A percentile compares a stretch with the other conserved stretches of the same genome.
Conservation (phyloP, 1,140 invertebrate genomes). For the Atta cephalotes region DNA sequence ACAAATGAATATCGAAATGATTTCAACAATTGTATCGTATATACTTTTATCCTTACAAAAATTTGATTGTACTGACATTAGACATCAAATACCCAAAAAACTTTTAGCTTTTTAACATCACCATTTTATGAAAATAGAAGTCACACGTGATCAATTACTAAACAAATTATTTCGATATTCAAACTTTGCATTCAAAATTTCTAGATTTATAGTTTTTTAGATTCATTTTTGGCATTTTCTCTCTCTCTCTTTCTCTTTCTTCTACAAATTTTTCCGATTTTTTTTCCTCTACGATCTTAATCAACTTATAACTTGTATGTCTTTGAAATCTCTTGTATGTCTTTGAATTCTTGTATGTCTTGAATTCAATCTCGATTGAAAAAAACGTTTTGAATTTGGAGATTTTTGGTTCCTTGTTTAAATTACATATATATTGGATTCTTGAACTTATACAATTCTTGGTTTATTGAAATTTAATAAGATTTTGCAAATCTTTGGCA, state of each 20-base stretch:
- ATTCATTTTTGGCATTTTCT: constrained; percentile 3
- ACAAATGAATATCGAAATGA: constrained; percentile 1
- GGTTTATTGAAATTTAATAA: constrained; percentile 1
- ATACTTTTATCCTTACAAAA: constrained; percentile 1
- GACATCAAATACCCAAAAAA: neutral
- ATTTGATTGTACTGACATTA: neutral
- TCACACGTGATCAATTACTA: neutral
- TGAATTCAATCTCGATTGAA: neutral
- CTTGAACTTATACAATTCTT: neutral
- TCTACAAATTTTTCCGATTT: neutral
- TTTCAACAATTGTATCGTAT: neutral
- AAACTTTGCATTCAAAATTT: neutral
- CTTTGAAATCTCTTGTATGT: neutral
- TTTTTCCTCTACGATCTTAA: neutral
- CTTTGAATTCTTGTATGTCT: neutral
- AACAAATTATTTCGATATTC: constrained; percentile 13
- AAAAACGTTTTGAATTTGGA: neutral
- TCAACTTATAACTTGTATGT: neutral
- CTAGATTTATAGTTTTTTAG: constrained; percentile 18
- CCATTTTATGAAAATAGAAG: neutral
- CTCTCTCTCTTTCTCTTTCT: neutral
- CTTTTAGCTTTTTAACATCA: neutral
- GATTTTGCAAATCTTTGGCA: neutral
- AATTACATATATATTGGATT: neutral
- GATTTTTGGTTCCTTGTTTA: neutral